Percentiles rank a stretch among this genome's conserved stretches.
Conservation (phyloP, 2,797 vertebrate species). For the Gymnoscopelus microlampas region DNA sequence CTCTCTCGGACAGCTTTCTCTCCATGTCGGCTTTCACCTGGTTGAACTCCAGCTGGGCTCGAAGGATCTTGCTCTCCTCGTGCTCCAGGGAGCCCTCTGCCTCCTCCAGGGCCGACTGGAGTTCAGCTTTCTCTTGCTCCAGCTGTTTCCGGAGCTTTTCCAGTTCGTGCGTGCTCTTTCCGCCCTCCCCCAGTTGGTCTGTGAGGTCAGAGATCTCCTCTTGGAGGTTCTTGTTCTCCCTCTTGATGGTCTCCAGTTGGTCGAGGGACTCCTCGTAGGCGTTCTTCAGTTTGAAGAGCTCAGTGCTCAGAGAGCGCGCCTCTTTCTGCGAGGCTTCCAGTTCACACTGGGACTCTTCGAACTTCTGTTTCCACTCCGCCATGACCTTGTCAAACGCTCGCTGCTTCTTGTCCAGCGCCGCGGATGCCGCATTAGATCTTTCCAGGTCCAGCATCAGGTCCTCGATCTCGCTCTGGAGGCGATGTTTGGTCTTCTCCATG, state of each 20-base stretch:
- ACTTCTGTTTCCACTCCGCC: slow-evolving; percentile 93
- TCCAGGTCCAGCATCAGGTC: slow-evolving; percentile 95
- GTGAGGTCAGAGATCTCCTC: slow-evolving; percentile 94
- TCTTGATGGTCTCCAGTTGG: slow-evolving; percentile 90
- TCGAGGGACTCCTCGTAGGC: slow-evolving; percentile 92
- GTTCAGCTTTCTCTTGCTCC: slow-evolving; percentile 84
- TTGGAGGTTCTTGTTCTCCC: slow-evolving; percentile 87
- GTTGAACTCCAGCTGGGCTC: slow-evolving; percentile 90
- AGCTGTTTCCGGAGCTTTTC: slow-evolving; percentile 86
- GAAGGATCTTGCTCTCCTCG: slow-evolving; percentile 91
- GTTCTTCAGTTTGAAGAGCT: slow-evolving; percentile 94
- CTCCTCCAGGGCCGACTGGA: slow-evolving; percentile 85
- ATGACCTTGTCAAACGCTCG: slow-evolving; percentile 90
- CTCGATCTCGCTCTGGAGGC: slow-evolving; percentile 93
- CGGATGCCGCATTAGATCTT: slow-evolving; percentile 88
- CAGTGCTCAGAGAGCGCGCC: slow-evolving; percentile 88
- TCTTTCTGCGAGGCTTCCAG: slow-evolving; percentile 92
- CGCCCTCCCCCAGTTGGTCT: slow-evolving; percentile 86
- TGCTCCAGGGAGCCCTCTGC: slow-evolving; percentile 89
- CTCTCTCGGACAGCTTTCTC: slow-evolving; percentile 88
- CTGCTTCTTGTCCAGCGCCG: slow-evolving; percentile 91
- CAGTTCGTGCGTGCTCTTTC: slow-evolving; percentile 84
- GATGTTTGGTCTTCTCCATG: slow-evolving; percentile 94
- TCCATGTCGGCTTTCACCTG: slow-evolving; percentile 91
- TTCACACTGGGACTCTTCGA: slow-evolving; percentile 92